Conservation (phyloP, 2,797 vertebrate species). For the Lagocephalus sceleratus region DNA sequence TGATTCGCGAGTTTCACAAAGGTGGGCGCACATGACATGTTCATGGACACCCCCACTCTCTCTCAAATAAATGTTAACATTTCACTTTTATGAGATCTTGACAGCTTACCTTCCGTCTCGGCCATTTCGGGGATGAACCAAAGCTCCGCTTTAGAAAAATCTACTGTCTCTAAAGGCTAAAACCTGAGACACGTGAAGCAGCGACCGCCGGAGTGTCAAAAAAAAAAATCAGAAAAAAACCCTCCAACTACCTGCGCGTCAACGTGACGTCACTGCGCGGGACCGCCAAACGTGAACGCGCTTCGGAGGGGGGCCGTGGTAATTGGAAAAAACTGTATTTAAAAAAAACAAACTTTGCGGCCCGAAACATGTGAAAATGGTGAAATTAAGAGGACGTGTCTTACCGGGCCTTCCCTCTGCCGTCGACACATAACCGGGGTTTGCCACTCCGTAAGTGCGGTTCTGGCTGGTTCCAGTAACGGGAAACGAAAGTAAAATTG, state of each 20-base stretch:
- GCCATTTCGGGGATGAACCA: background rate
- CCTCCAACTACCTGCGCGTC: background rate
- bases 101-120: constrained; percentile 42
- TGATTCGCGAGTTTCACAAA: no score
- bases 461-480: constrained; percentile 50
- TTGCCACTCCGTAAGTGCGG: constrained; percentile 47
- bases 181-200: rapidly evolving
- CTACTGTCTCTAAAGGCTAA: background rate
- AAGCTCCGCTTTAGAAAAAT: background rate
- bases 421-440: constrained; percentile 46
- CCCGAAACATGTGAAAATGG: background rate
- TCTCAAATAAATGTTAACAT: no score
- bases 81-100: no score
- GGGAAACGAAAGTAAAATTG: background rate
- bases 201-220: rapidly evolving
- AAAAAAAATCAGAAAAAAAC: no score
- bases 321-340: no score
- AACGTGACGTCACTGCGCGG: background rate
- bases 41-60: no score
- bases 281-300: no score
- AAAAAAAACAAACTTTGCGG: no score
- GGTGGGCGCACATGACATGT: no score
- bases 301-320: no score
- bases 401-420: constrained; percentile 49
- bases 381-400: no score